Conservation (phyloP, 2,888 invertebrate species). For the Ariolimax columbianus region DNA sequence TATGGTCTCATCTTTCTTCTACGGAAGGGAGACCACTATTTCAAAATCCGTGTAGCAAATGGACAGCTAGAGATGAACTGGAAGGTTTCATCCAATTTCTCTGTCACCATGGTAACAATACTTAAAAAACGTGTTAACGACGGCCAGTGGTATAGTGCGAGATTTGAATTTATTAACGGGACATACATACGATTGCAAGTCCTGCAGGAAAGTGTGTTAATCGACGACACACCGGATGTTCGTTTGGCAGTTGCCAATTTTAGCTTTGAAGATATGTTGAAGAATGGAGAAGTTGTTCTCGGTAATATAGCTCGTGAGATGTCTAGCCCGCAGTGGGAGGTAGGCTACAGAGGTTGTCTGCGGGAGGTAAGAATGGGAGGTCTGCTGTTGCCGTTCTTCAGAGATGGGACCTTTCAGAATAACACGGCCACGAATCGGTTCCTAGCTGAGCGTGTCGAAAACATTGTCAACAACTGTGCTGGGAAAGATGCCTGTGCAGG, state of each 20-base stretch:
- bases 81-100: constrained; percentile 56
- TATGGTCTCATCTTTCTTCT: constrained; percentile 89
- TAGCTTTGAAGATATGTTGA: constrained; percentile 41
- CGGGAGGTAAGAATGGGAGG: constrained; percentile 91
- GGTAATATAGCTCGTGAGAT: constrained; percentile 35
- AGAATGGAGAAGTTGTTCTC: constrained; percentile 44
- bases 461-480: constrained; percentile 35
- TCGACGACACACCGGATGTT: constrained; percentile 23
- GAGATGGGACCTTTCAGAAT: constrained; percentile 76
- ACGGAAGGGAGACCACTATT: constrained; percentile 57
- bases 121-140: constrained; percentile 55
- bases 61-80: constrained; percentile 60
- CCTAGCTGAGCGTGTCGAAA: background rate
- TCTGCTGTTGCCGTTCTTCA: constrained; percentile 90
- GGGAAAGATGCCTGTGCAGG: constrained; percentile 49
- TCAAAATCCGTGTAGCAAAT: constrained; percentile 61
- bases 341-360: constrained; percentile 87
- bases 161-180: constrained; percentile 40
- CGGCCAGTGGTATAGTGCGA: constrained; percentile 61
- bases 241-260: constrained; percentile 4
- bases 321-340: constrained; percentile 33
- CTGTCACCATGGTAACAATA: constrained; percentile 44
- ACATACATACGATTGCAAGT: constrained; percentile 41
- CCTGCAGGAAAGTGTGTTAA: constrained; percentile 12
- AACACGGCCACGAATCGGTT: constrained; percentile 64